A percentile compares a stretch with the other conserved stretches of the same genome.
These are phyloP conservation scores for Drosophila simulans DNA, from an alignment of 1,140 invertebrate genomes.

Conservation along the genomic window DNA sequence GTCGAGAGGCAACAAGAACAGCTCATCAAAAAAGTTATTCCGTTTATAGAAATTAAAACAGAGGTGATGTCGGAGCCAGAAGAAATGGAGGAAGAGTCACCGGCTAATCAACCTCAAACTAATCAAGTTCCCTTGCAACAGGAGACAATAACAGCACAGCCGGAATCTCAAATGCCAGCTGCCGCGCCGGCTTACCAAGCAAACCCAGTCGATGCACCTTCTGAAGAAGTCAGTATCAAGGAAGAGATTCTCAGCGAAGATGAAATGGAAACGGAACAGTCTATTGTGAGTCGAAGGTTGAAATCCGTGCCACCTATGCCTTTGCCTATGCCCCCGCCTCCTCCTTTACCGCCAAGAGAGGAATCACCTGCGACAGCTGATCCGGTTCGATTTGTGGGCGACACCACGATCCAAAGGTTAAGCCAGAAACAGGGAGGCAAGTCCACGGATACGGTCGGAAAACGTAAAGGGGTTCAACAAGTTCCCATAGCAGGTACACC, in stretches of 20 bases:
- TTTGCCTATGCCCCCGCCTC: conserved; percentile 45
- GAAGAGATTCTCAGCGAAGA: conserved; percentile 67
- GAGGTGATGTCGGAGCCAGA: conserved; percentile 73
- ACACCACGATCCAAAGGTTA: conserved; percentile 75
- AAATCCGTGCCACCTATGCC: conserved; percentile 21
- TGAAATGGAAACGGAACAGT: conserved; percentile 51
- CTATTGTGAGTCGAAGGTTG: background rate
- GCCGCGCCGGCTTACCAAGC: background rate
- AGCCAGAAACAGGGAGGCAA: conserved; percentile 52
- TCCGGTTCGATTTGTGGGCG: conserved; percentile 68
- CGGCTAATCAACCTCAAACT: background rate
- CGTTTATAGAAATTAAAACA: conserved; percentile 83
- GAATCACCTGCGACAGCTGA: conserved; percentile 21
- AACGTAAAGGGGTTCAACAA: conserved; percentile 39
- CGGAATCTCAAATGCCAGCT: background rate
- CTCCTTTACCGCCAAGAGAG: conserved; percentile 22
- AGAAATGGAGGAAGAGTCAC: background rate
- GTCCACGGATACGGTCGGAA: conserved; percentile 5
- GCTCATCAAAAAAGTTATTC: conserved; percentile 70
- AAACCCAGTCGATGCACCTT: conserved; percentile 4
- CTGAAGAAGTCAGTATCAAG: conserved; percentile 44
- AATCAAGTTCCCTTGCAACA: conserved; percentile 3
- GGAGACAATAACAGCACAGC: background rate
- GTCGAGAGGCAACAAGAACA: conserved; percentile 67
- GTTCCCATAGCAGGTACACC: conserved; percentile 54